A percentile compares a stretch with the other conserved stretches of the same genome.
These are phyloP conservation scores for Percina caprodes DNA, from an alignment of 2,113 vertebrate genomes.

Conservation along the genomic window DNA sequence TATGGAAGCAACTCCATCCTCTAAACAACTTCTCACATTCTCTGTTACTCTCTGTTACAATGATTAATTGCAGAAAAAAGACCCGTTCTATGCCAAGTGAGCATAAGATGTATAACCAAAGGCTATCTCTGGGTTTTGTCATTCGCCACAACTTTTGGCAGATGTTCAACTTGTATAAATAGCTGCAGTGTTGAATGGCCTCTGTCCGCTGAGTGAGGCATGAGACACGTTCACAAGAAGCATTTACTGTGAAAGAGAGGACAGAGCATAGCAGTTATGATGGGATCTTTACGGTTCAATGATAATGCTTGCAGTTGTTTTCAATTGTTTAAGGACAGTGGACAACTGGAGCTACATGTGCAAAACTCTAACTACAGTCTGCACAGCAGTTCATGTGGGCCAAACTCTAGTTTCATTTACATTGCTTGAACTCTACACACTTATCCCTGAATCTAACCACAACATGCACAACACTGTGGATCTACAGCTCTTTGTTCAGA, in stretches of 20 bases:
- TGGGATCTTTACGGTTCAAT: not conserved
- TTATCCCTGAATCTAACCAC: no score
- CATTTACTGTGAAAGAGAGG: constrained; percentile 13
- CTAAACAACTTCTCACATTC: not conserved
- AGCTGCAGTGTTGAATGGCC: constrained; percentile 22
- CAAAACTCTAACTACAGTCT: no score
- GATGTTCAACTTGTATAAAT: constrained; percentile 45
- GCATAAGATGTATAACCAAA: not conserved
- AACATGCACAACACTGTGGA: no score
- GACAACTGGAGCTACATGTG: no score
- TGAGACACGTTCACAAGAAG: constrained; percentile 1
- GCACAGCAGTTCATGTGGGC: no score
- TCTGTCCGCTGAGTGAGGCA: constrained; percentile 4
- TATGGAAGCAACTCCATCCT: constrained; percentile 35
- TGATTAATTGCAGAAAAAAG: constrained; percentile 27
- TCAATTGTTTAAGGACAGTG: no score
- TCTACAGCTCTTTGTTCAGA: no score
- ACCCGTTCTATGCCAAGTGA: constrained; percentile 19
- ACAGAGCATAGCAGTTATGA: not conserved
- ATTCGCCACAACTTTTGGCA: constrained; percentile 22
- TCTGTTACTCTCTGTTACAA: constrained; percentile 17
- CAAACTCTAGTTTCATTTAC: no score
- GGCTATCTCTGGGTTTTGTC: constrained; percentile 25
- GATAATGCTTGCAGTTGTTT: not conserved
- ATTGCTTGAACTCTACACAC: no score